Evolutionary conservation across 2,113 vertebrate species (phyloP).

Genomic region (Tringa solitaria): DNA sequence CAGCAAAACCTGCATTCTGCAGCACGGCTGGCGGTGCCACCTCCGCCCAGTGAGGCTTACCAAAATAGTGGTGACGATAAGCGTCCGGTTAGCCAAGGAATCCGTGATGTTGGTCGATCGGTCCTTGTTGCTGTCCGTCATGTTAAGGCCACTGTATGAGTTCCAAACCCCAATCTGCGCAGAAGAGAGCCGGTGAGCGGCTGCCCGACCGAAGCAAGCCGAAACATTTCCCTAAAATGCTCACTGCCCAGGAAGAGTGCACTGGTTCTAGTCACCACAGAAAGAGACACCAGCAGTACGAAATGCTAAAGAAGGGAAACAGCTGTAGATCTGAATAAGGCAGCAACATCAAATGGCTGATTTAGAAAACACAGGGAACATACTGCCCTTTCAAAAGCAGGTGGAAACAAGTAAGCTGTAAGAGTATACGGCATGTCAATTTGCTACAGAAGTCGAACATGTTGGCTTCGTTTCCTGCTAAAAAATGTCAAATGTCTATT

Average conservation of each 20-base stretch:
- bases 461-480: neutral
- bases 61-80: constrained; percentile 97
- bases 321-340: neutral
- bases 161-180: constrained; percentile 95
- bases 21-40: too few relatives aligned
- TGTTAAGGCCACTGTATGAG: constrained; percentile 93
- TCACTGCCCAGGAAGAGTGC: neutral
- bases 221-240: neutral
- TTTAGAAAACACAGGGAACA: neutral
- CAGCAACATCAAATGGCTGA: neutral
- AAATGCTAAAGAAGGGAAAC: neutral
- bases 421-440: neutral
- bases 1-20: neutral
- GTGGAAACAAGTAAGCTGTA: neutral
- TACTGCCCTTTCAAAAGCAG: neutral
- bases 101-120: constrained; percentile 86
- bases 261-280: neutral
- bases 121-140: constrained; percentile 89
- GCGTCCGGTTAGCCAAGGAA: constrained; percentile 91
- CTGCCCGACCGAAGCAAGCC: neutral
- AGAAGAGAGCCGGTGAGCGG: constrained; percentile 23
- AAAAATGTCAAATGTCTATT: neutral
- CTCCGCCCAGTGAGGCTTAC: constrained; percentile 69
- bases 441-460: neutral
- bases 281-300: neutral